phyloP scores from a whole-genome alignment of 2,113 vertebrate species.

The Cyanoderma ruficeps region DNA sequence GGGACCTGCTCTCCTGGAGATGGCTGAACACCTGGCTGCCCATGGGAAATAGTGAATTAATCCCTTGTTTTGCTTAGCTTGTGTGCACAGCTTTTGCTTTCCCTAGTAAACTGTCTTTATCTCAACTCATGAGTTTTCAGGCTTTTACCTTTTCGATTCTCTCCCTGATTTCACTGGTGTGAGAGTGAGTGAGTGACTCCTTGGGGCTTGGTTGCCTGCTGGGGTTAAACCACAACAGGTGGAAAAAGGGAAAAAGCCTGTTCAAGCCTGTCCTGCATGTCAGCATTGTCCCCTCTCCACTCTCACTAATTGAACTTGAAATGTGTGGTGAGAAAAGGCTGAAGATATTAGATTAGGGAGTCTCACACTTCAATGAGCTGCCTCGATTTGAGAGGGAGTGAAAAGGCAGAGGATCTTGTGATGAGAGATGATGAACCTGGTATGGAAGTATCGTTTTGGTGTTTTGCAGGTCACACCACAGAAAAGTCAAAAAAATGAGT shows the following conservation, averaged over 20 bases:
- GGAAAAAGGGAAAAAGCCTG: not conserved
- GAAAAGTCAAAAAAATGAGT: slow-evolving; percentile 28
- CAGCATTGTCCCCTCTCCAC: not conserved
- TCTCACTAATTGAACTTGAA: not conserved
- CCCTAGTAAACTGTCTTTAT: not conserved
- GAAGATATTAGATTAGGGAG: not conserved
- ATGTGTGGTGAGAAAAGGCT: not conserved
- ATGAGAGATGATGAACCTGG: not conserved
- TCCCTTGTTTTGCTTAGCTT: not conserved
- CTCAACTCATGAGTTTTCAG: not conserved
- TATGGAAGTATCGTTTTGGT: not conserved
- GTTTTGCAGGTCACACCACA: not conserved
- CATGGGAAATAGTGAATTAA: not conserved
- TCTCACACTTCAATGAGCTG: not conserved
- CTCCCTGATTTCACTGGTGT: not conserved
- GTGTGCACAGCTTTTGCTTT: not conserved
- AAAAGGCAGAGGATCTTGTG: not conserved
- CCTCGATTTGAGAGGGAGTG: not conserved
- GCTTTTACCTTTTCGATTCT: not conserved
- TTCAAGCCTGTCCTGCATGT: not conserved
- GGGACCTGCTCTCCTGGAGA: not conserved
- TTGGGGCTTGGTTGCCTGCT: not conserved
- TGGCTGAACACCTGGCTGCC: not conserved
- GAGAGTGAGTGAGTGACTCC: not conserved
- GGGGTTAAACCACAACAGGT: not conserved